Evolutionary conservation across 2,797 vertebrate species (phyloP).

Genomic region (Peromyscus eremicus): DNA sequence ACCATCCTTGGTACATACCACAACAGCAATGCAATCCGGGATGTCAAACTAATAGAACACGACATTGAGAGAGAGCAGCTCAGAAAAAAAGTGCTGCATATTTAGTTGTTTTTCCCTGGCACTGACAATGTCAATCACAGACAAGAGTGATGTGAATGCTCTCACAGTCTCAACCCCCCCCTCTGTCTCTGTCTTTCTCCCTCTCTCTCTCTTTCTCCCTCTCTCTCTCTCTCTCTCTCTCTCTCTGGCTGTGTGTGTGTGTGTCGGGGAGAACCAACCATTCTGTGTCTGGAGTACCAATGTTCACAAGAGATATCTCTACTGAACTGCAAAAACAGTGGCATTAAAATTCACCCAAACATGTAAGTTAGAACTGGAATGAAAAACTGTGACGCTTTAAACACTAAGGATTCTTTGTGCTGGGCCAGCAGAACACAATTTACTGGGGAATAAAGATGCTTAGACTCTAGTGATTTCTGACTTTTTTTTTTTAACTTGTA

Average conservation of each 20-base stretch:
- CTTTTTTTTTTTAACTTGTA: background rate
- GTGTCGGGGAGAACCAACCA: background rate
- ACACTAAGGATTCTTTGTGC: background rate
- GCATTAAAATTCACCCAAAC: background rate
- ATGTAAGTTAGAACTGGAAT: constrained; percentile 15
- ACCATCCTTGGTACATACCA: constrained; percentile 68
- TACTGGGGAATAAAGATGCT: background rate
- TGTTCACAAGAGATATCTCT: background rate
- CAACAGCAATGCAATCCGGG: constrained; percentile 73
- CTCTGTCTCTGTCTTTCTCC: too few species aligned
- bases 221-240: too few species aligned
- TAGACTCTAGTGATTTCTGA: background rate
- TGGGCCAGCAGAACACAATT: background rate
- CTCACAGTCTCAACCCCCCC: too few species aligned
- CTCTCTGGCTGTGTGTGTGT: background rate
- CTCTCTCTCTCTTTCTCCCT: too few species aligned
- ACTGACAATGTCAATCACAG: constrained; percentile 6
- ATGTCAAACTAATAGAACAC: constrained; percentile 65
- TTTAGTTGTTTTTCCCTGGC: constrained; percentile 51
- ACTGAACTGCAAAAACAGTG: background rate
- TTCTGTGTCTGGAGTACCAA: background rate
- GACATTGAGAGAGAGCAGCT: constrained; percentile 23
- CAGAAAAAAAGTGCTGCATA: background rate
- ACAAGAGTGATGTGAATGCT: constrained; percentile 10
- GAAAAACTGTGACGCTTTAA: background rate